phyloP scores from a whole-genome alignment of 2,888 invertebrate species.

The Limenitis arthemis region DNA sequence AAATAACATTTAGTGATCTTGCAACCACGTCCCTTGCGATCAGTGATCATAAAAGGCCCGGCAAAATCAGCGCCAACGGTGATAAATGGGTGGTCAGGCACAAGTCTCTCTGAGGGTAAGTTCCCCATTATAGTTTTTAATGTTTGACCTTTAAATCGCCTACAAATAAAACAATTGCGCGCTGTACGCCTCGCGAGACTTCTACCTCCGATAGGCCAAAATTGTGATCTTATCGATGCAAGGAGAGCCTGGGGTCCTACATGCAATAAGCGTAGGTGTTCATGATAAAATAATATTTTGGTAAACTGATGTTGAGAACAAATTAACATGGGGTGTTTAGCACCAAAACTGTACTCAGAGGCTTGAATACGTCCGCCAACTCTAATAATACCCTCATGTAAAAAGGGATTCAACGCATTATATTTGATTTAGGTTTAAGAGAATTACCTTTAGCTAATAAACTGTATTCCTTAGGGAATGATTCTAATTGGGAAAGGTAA shows the following conservation, averaged over 20 bases:
- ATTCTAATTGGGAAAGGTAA: not conserved
- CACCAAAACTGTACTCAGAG: conserved; percentile 6
- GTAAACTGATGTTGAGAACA: conserved; percentile 23
- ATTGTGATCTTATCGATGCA: conserved; percentile 11
- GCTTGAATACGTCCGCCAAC: not conserved
- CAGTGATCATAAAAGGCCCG: conserved; percentile 24
- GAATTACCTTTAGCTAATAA: too few species aligned
- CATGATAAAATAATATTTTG: conserved; percentile 13
- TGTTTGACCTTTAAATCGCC: conserved; percentile 13
- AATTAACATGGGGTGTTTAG: conserved; percentile 26
- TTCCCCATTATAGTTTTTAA: conserved; percentile 11
- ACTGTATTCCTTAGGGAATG: too few species aligned
- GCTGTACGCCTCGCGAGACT: conserved; percentile 15
- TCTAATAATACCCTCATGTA: not conserved
- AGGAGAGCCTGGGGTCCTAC: conserved; percentile 19
- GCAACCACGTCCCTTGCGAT: conserved; percentile 24
- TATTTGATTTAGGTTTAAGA: too few species aligned
- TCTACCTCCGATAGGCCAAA: conserved; percentile 21
- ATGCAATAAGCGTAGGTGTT: conserved; percentile 19
- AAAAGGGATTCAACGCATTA: too few species aligned
- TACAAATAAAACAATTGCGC: conserved; percentile 15
- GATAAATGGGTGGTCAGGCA: conserved; percentile 21
- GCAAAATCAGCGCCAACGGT: conserved; percentile 26
- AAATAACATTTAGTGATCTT: conserved; percentile 23
- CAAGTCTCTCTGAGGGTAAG: conserved; percentile 21